Conservation (phyloP, 2,113 vertebrate species). For the Suricata suricatta region DNA sequence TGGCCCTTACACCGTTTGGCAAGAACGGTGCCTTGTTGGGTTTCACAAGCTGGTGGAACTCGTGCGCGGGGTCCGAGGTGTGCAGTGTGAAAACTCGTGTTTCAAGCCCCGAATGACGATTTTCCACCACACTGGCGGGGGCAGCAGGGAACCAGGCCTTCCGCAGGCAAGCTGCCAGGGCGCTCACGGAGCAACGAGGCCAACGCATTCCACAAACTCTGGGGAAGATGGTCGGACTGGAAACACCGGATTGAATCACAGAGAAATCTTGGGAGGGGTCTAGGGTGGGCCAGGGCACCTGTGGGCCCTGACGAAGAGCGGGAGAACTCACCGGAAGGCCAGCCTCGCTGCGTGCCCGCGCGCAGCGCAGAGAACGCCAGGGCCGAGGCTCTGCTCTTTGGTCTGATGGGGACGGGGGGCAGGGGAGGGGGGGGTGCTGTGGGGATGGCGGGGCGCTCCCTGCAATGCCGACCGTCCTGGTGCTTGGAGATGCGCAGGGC, state of each 20-base stretch:
- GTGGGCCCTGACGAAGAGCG: background rate
- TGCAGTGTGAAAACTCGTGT: background rate
- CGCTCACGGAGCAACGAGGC: too few relatives aligned
- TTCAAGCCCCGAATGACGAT: too few relatives aligned
- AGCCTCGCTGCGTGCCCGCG: accelerated
- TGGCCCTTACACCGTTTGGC: accelerated
- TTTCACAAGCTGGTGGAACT: background rate
- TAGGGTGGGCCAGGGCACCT: background rate
- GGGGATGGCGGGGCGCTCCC: accelerated
- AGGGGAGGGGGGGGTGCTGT: too few relatives aligned
- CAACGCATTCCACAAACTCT: background rate
- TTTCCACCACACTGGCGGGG: background rate
- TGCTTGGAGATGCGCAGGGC: accelerated
- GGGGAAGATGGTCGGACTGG: background rate
- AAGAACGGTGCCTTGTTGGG: background rate
- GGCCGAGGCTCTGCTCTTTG: background rate
- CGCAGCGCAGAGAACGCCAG: background rate
- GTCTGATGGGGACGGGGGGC: accelerated
- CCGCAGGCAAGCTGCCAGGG: accelerated
- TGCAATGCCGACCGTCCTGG: accelerated
- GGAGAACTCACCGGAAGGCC: background rate
- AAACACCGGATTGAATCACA: background rate
- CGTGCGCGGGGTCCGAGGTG: accelerated
- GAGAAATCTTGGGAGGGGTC: background rate
- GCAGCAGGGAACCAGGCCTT: background rate